Evolutionary conservation across 2,888 invertebrate genomes (phyloP), one percentile per base, ranked within the genome.

Genomic region (Acrobasis repandana): DNA sequence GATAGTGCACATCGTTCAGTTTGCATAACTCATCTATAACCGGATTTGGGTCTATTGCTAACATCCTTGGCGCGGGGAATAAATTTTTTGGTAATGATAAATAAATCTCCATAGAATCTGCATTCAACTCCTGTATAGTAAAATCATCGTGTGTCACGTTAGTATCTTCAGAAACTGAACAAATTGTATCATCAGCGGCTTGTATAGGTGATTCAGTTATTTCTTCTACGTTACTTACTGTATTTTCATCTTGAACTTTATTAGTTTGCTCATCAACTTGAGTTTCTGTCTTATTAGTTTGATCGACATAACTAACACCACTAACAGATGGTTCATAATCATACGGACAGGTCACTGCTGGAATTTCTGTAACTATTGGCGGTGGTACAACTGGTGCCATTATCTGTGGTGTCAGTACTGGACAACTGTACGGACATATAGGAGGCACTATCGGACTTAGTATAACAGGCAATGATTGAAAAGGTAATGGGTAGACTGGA

Each of bases 1-100:
- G 76, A 18, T 67, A 69, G 18, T 65, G 58, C 4, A 86, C 47
- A 67, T 79, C 69, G 0, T 67, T n/a, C 20, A 79, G 48, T 67
- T 73, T 82, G 66, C 89, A 90, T 43, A 89, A 78, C 54, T 80
- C 80, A 67, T 88, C 82, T 67, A 90, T 86, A 1, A 88, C 66
- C 1, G 74, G 70, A 78, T 88, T 90, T 0, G 88, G 85, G 69
- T 88, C 82, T 14, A 87, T 50, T 1, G 67, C 57, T 6, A 83
- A 56, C 75, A 72, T 82, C 63, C 72, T 78, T n/a, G 86, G 74
- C 9, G 75, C 65, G 3, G 87, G 87, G 67, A 89, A 89, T 10
- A 86, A 58, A 36, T 82, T 70, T 67, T 71, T 83, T 8, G 88
- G 84, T 49, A 88, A 68, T 5, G 65, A 66, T 18, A 87, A 66